These are phyloP conservation scores for Lamellibrachia columna DNA, from an alignment of 2,888 invertebrate species.

Conservation along the genomic window DNA sequence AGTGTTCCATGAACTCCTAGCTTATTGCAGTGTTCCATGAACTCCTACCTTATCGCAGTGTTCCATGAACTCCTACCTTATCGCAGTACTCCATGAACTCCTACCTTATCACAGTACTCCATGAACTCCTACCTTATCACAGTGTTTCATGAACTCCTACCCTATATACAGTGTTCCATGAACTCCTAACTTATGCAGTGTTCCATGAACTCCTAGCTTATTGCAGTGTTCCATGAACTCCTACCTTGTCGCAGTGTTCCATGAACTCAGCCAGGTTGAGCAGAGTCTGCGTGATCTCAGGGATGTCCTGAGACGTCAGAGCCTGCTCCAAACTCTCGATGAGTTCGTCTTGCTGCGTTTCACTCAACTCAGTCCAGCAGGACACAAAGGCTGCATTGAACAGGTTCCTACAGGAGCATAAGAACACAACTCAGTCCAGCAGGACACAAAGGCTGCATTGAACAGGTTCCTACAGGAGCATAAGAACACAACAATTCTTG, in stretches of 20 bases:
- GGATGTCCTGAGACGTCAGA: constrained; percentile 86
- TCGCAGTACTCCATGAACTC: neutral
- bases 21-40: neutral
- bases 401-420: constrained; percentile 74
- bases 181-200: too few species aligned
- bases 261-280: constrained; percentile 98
- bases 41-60: constrained; percentile 80
- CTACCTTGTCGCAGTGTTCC: constrained; percentile 90
- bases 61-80: constrained; percentile 89
- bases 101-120: neutral
- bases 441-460: constrained; percentile 98
- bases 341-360: constrained; percentile 82
- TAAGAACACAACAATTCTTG: neutral
- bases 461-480: constrained; percentile 80
- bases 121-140: constrained; percentile 59
- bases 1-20: too few species aligned
- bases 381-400: constrained; percentile 99
- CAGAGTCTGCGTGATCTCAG: constrained; percentile 95
- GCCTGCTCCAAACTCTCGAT: constrained; percentile 89
- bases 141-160: constrained; percentile 76
- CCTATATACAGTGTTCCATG: too few species aligned
- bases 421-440: constrained; percentile 84
- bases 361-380: constrained; percentile 95
- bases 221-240: neutral
- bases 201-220: too few species aligned